phyloP scores from a whole-genome alignment of 2,113 vertebrate genomes.

The Cynopterus brachyotis region DNA sequence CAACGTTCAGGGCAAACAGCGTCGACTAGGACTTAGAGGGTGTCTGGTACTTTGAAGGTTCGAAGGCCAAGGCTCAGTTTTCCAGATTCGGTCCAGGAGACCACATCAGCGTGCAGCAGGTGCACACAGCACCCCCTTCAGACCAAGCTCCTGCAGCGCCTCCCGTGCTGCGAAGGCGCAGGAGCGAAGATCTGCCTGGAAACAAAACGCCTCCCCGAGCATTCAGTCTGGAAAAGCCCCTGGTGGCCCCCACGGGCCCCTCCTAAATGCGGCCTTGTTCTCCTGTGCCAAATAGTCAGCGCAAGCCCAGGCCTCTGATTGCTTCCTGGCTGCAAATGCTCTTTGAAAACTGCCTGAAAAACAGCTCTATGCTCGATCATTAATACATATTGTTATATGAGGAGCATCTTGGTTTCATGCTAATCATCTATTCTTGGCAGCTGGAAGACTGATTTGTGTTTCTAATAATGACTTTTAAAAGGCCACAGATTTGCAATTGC shows the following conservation, averaged over 20 bases:
- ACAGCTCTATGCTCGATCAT: conserved; percentile 23
- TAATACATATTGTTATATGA: conserved; percentile 48
- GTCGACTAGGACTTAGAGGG: background rate
- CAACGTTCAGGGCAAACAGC: background rate
- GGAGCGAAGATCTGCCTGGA: background rate
- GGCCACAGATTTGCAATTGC: background rate
- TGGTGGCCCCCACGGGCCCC: background rate
- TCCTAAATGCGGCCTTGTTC: background rate
- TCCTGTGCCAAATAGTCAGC: background rate
- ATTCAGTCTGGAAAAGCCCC: background rate
- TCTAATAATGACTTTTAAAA: conserved; percentile 40
- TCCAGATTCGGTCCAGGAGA: background rate
- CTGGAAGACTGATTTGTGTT: background rate
- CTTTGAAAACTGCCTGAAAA: conserved; percentile 43
- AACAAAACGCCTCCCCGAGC: background rate
- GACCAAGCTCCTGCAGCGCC: background rate
- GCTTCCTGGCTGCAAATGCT: conserved; percentile 29
- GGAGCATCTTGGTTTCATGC: background rate
- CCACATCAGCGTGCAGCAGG: rapidly evolving
- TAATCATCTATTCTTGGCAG: conserved; percentile 58
- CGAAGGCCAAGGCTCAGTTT: background rate
- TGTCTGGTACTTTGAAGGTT: background rate
- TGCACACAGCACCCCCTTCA: background rate
- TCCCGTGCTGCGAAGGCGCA: background rate
- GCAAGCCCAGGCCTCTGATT: background rate